A percentile compares a stretch with the other conserved stretches of the same genome.
These are phyloP conservation scores for Capitulum mitella DNA, from an alignment of 2,888 invertebrate genomes.

Conservation along the genomic window DNA sequence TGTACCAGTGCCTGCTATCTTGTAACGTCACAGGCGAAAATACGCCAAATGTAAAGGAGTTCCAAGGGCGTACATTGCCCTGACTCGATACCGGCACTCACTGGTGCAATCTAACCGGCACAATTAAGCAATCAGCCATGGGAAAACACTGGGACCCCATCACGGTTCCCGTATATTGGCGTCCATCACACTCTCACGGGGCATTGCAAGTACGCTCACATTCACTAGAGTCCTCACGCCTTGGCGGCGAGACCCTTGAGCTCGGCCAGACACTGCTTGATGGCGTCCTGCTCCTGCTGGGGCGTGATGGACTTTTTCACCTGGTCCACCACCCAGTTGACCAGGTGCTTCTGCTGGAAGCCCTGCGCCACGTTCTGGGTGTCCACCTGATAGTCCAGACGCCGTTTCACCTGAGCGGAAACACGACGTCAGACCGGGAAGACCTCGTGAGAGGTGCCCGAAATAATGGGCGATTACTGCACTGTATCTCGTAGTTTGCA, in stretches of 20 bases:
- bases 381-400: constrained; percentile 89
- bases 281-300: constrained; percentile 82
- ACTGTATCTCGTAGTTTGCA: too few relatives aligned
- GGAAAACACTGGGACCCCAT: background rate
- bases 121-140: too few relatives aligned
- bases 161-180: constrained; percentile 4
- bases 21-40: too few relatives aligned
- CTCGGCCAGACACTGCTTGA: constrained; percentile 82
- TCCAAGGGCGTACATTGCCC: too few relatives aligned
- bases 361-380: constrained; percentile 71
- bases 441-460: too few relatives aligned
- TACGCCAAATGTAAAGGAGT: too few relatives aligned
- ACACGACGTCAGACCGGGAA: too few relatives aligned
- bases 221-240: constrained; percentile 18
- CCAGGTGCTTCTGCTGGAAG: constrained; percentile 85
- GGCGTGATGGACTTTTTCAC: constrained; percentile 85
- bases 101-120: too few relatives aligned
- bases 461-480: too few relatives aligned
- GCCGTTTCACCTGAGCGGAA: constrained; percentile 74
- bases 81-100: too few relatives aligned
- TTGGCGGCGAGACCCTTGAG: constrained; percentile 60
- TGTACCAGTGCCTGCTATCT: too few relatives aligned
- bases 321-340: constrained; percentile 79
- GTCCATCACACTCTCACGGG: background rate
- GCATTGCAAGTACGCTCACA: background rate